Evolutionary conservation across 1,140 invertebrate species (phyloP).

Genomic region (Bombus terrestris): DNA sequence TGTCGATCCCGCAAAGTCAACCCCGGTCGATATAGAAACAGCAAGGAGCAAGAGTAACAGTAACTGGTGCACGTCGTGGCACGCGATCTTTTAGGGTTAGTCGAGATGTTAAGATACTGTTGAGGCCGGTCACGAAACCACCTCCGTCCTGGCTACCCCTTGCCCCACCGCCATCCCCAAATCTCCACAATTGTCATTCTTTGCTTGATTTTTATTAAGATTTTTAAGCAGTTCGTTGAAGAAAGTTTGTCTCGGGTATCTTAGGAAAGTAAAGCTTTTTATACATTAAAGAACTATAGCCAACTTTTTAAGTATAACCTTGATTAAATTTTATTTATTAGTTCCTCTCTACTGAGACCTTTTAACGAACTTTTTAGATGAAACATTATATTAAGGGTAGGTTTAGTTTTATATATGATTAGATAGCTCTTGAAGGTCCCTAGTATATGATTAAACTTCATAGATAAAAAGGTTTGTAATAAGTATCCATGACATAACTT

Average conservation of each 20-base stretch:
- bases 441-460: neutral
- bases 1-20: constrained; percentile 22
- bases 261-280: neutral
- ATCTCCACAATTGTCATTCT: neutral
- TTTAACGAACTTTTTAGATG: neutral
- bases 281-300: neutral
- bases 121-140: constrained; percentile 77
- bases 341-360: neutral
- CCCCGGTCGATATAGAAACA: constrained; percentile 73
- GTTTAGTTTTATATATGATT: neutral
- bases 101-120: constrained; percentile 78
- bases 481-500: neutral
- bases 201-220: neutral
- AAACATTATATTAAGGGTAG: neutral
- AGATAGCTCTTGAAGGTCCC: too few relatives aligned
- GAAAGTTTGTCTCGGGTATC: neutral
- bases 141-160: constrained; percentile 3
- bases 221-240: neutral
- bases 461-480: neutral
- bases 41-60: constrained; percentile 68
- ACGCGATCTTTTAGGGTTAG: constrained; percentile 77
- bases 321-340: neutral
- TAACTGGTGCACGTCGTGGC: constrained; percentile 71
- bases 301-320: neutral
- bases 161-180: neutral